These are phyloP conservation scores for Bolinopsis microptera DNA, from an alignment of 37 sponge, comb jelly and placozoan species.

Conservation along the genomic window DNA sequence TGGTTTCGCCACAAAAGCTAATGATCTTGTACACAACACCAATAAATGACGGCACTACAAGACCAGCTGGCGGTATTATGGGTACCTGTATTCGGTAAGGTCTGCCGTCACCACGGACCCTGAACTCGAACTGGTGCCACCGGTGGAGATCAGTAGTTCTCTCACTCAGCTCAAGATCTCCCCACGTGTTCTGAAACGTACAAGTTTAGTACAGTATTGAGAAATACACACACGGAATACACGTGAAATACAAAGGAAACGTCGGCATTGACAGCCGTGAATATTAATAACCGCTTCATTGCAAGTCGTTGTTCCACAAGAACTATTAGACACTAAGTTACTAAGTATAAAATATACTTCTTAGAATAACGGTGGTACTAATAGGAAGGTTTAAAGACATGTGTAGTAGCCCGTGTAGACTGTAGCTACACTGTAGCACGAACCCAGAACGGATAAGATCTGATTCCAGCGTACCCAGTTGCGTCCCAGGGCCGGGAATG, in stretches of 20 bases:
- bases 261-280: no score
- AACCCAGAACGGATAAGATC: constrained; percentile 26
- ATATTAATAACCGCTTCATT: no score
- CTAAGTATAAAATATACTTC: no score
- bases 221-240: no score
- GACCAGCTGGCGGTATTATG: not conserved
- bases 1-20: no score
- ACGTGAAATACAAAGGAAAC: no score
- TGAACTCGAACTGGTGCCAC: constrained; percentile 53
- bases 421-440: no score
- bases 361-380: no score
- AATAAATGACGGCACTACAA: not conserved
- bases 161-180: constrained; percentile 16
- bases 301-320: no score
- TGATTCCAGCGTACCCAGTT: constrained; percentile 39
- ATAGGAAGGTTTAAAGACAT: no score
- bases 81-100: constrained; percentile 26
- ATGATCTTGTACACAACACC: not conserved
- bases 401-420: no score
- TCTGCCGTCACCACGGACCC: constrained; percentile 60
- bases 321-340: no score
- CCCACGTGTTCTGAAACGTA: constrained; percentile 24
- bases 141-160: not conserved
- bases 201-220: not conserved
- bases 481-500: constrained; percentile 17